A percentile compares a stretch with the other conserved stretches of the same genome.
phyloP scores from a whole-genome alignment of 2,888 invertebrate genomes.

The Elysia crispata region DNA sequence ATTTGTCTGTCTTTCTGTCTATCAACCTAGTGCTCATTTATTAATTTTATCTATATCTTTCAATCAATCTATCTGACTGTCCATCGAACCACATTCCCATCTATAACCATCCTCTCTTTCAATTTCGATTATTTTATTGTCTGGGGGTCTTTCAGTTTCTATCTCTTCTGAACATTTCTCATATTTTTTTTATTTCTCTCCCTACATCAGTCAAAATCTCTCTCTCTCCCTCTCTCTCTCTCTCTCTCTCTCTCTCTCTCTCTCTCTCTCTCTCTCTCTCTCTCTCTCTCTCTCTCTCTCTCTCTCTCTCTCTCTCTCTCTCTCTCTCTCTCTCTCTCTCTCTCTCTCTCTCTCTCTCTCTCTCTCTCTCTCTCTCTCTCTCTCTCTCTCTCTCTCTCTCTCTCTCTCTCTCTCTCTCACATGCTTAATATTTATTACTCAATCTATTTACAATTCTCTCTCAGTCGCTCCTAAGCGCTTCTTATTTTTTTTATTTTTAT shows the following conservation, averaged over 20 bases:
- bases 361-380: background rate
- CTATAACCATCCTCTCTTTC: too few relatives aligned
- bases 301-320: background rate
- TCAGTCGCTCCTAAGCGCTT: too few relatives aligned
- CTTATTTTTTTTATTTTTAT: too few relatives aligned
- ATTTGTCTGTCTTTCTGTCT: too few relatives aligned
- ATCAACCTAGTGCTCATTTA: too few relatives aligned
- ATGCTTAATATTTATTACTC: background rate
- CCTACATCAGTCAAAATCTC: background rate
- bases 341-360: background rate
- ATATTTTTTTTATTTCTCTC: background rate
- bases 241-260: background rate
- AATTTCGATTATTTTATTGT: too few relatives aligned
- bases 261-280: background rate
- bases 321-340: background rate
- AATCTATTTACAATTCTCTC: too few relatives aligned
- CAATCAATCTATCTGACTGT: too few relatives aligned
- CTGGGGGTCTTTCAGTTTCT: too few relatives aligned
- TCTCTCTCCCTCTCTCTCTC: background rate
- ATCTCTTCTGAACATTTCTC: too few relatives aligned
- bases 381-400: background rate
- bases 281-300: background rate
- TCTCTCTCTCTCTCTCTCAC: background rate
- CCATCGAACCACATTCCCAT: too few relatives aligned
- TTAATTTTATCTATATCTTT: too few relatives aligned